phyloP scores from a whole-genome alignment of 2,113 vertebrate species.

The Eubucco bourcierii region DNA sequence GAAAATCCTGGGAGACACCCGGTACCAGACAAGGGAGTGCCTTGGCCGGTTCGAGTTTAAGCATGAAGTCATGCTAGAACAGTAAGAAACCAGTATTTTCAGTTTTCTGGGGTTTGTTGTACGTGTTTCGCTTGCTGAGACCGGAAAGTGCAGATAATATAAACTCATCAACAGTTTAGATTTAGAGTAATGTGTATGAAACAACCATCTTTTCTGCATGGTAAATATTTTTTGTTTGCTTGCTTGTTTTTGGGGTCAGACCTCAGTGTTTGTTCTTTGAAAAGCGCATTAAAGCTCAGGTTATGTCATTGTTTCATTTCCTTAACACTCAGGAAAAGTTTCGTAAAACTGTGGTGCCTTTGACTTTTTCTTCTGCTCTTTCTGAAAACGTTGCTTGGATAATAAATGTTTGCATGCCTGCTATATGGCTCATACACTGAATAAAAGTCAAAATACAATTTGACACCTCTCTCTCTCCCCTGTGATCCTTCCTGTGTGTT shows the following conservation, averaged over 20 bases:
- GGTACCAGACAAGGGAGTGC: background rate
- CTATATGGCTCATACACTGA: background rate
- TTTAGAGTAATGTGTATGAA: background rate
- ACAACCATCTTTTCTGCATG: background rate
- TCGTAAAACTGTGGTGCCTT: background rate
- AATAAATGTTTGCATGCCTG: background rate
- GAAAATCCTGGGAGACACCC: background rate
- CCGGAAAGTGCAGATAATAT: background rate
- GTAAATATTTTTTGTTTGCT: background rate
- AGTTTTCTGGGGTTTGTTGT: background rate
- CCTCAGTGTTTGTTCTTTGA: background rate
- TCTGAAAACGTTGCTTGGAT: background rate
- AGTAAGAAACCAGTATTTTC: conserved; percentile 8
- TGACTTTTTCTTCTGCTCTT: background rate
- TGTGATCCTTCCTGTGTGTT: background rate
- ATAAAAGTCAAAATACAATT: background rate
- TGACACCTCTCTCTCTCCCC: background rate
- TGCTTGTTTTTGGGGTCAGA: background rate
- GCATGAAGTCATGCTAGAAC: conserved; percentile 21
- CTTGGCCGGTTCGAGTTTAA: background rate
- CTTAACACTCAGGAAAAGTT: background rate
- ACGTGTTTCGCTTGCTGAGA: background rate
- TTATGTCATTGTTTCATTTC: background rate
- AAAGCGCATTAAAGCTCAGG: background rate
- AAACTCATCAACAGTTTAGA: background rate